Conservation (phyloP, 35 echinoderm and acorn worm genomes). For the Apostichopus parvimensis region DNA sequence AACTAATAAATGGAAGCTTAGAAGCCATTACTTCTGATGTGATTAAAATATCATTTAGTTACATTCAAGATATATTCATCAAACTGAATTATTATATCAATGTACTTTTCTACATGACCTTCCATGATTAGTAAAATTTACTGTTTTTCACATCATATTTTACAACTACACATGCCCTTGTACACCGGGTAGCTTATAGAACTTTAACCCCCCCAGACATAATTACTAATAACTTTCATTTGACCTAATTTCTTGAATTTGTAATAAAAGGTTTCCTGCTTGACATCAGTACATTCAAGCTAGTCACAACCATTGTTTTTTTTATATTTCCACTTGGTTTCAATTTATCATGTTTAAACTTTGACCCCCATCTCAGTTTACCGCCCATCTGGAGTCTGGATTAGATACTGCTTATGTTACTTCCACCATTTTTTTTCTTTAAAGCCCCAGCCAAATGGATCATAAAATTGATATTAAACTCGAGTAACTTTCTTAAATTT, state of each 20-base stretch:
- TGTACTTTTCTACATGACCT: too few relatives aligned
- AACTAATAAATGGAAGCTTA: too few relatives aligned
- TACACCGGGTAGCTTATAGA: not conserved
- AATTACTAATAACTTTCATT: not conserved
- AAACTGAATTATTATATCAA: too few relatives aligned
- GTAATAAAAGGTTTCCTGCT: not conserved
- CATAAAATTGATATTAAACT: not conserved
- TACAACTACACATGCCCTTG: too few relatives aligned
- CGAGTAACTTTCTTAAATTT: not conserved
- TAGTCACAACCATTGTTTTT: not conserved
- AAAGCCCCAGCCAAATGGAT: conserved; percentile 4
- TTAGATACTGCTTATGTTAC: not conserved
- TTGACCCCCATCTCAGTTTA: not conserved
- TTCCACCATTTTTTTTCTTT: not conserved
- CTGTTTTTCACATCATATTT: too few relatives aligned
- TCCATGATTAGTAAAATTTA: too few relatives aligned
- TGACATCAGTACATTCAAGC: too few relatives aligned
- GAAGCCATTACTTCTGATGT: too few relatives aligned
- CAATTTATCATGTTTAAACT: not conserved
- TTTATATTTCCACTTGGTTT: not conserved
- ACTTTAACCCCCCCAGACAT: not conserved
- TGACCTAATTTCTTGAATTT: not conserved
- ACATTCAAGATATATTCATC: too few relatives aligned
- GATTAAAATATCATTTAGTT: too few relatives aligned
- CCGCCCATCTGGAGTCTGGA: conserved; percentile 5